Evolutionary conservation across 2,888 invertebrate species (phyloP).

Genomic region (Lathronympha strigana): DNA sequence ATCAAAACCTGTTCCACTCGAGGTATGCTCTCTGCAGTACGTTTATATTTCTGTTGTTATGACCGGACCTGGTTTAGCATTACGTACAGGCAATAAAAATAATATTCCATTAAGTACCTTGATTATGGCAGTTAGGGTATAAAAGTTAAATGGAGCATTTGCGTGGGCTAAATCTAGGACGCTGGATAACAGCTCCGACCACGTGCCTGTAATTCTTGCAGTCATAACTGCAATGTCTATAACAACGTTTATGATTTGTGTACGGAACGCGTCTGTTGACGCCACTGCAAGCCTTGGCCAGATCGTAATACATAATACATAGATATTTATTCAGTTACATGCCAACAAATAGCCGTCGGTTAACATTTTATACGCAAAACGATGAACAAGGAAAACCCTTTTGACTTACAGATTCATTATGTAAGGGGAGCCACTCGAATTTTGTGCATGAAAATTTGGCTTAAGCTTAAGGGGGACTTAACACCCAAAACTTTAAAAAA

Average conservation of each 20-base stretch:
- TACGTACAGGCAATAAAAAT: background rate
- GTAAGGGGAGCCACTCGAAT: too few species aligned
- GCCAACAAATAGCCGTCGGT: slow-evolving; percentile 30
- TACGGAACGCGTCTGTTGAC: slow-evolving; percentile 43
- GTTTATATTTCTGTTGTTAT: background rate
- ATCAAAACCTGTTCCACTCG: slow-evolving; percentile 29
- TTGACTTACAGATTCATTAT: too few species aligned
- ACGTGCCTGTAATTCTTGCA: slow-evolving; percentile 43
- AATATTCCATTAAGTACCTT: background rate
- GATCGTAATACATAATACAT: slow-evolving; percentile 39
- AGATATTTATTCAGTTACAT: slow-evolving; percentile 34
- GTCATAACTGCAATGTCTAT: slow-evolving; percentile 45
- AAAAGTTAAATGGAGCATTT: background rate
- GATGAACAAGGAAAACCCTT: too few species aligned
- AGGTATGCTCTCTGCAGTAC: slow-evolving; percentile 10
- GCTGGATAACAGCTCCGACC: slow-evolving; percentile 9
- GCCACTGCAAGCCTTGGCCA: slow-evolving; percentile 42
- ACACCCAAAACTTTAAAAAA: too few species aligned
- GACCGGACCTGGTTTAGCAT: background rate
- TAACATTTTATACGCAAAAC: slow-evolving; percentile 14
- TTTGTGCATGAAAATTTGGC: too few species aligned
- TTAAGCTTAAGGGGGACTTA: too few species aligned
- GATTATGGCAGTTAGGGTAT: background rate
- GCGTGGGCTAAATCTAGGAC: slow-evolving; percentile 18
- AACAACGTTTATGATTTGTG: slow-evolving; percentile 51